These are phyloP conservation scores for Bolborhynchus lineola DNA, from an alignment of 2,113 vertebrate genomes.

Conservation along the genomic window DNA sequence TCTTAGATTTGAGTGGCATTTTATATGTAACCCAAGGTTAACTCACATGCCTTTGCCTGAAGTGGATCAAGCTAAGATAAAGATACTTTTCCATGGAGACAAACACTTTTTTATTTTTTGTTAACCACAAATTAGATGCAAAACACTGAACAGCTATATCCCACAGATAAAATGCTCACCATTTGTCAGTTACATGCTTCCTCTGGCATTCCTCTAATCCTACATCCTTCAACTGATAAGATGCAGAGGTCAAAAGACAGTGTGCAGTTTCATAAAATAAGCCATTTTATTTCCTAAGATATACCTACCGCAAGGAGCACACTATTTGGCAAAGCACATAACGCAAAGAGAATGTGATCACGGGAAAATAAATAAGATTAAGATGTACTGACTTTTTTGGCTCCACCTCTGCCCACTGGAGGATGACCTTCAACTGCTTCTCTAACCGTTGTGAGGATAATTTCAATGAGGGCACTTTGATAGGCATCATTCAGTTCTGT, in stretches of 20 bases:
- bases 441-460: conserved; percentile 81
- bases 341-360: not conserved
- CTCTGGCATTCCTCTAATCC: not conserved
- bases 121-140: not conserved
- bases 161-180: not conserved
- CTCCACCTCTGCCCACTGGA: conserved; percentile 80
- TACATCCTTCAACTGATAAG: not conserved
- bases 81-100: not conserved
- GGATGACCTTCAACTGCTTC: conserved; percentile 85
- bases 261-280: not conserved
- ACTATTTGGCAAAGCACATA: not conserved
- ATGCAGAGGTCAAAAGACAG: not conserved
- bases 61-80: not conserved
- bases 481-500: conserved; percentile 75
- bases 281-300: not conserved
- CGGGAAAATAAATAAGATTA: not conserved
- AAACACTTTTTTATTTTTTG: not conserved
- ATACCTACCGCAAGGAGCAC: not conserved
- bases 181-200: not conserved
- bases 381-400: conserved; percentile 81
- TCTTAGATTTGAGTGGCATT: not conserved
- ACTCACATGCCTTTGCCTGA: not conserved
- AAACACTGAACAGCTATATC: not conserved
- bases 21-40: not conserved
- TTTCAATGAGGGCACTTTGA: conserved; percentile 79